phyloP scores from a whole-genome alignment of 2,888 invertebrate genomes.

The Coremacera marginata region DNA sequence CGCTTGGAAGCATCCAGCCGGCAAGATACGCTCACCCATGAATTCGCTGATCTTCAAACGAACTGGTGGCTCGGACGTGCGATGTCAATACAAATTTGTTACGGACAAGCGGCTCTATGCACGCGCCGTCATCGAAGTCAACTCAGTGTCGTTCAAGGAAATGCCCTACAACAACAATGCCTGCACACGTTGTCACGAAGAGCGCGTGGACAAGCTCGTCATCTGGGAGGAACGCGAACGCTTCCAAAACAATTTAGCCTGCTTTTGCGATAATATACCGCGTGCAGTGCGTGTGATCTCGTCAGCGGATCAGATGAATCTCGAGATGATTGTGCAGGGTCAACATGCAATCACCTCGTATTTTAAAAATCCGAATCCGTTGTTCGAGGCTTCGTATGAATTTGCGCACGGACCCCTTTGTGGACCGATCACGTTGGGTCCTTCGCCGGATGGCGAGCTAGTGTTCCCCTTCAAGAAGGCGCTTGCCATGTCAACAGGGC shows the following conservation, averaged over 20 bases:
- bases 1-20: constrained; percentile 84
- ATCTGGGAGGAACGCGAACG: constrained; percentile 84
- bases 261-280: constrained; percentile 78
- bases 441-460: constrained; percentile 87
- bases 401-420: constrained; percentile 91
- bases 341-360: constrained; percentile 88
- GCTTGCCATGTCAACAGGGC: constrained; percentile 71
- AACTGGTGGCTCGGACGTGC: constrained; percentile 80
- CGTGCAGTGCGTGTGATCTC: constrained; percentile 80
- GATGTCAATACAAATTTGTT: constrained; percentile 86
- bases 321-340: constrained; percentile 86
- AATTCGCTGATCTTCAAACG: constrained; percentile 90
- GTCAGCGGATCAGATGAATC: constrained; percentile 82
- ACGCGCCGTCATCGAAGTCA: constrained; percentile 80
- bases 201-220: constrained; percentile 85
- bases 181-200: constrained; percentile 88
- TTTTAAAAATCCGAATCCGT: constrained; percentile 85
- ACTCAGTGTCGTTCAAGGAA: constrained; percentile 87
- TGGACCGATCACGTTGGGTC: constrained; percentile 84
- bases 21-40: constrained; percentile 83
- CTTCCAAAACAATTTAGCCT: constrained; percentile 77
- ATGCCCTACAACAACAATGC: constrained; percentile 83
- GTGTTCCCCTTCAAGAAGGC: constrained; percentile 89
- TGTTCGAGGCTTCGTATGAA: constrained; percentile 89
- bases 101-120: constrained; percentile 86